Conservation (phyloP, 1,140 invertebrate species). For the Elysia chlorotica region DNA sequence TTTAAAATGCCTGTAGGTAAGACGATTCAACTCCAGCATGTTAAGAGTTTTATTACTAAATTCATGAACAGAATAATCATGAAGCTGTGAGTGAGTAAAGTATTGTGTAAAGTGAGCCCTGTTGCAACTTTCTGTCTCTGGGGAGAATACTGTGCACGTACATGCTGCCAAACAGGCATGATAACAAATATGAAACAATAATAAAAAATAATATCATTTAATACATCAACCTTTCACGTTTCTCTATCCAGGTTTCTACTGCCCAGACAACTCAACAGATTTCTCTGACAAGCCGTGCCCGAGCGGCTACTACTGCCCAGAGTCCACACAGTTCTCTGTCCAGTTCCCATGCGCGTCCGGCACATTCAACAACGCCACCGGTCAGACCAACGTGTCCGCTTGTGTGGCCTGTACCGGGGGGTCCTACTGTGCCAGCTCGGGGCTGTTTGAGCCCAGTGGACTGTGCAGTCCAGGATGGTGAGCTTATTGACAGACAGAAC, state of each 20-base stretch:
- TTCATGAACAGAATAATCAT: too few species aligned
- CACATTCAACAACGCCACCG: slow-evolving; percentile 44
- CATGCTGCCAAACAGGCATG: too few species aligned
- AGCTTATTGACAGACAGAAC: too few species aligned
- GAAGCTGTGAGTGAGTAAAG: too few species aligned
- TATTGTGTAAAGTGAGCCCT: too few species aligned
- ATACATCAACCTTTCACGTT: background rate
- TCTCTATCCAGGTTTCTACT: slow-evolving; percentile 49
- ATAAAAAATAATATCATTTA: too few species aligned
- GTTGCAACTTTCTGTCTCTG: too few species aligned
- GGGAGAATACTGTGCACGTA: too few species aligned
- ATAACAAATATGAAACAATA: too few species aligned
- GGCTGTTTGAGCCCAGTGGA: slow-evolving; percentile 36
- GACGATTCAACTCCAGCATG: too few species aligned
- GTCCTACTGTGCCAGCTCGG: slow-evolving; percentile 46
- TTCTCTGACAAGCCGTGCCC: slow-evolving; percentile 50
- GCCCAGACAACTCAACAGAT: slow-evolving; percentile 48
- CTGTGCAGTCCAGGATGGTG: background rate
- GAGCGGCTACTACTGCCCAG: slow-evolving; percentile 53
- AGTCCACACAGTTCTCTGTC: slow-evolving; percentile 34
- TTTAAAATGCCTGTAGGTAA: too few species aligned
- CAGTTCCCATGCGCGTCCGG: slow-evolving; percentile 45
- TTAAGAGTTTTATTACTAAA: too few species aligned
- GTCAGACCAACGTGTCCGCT: slow-evolving; percentile 37
- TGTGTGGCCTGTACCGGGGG: slow-evolving; percentile 51